Base-by-base conservation (phyloP, 2,113 vertebrate species). In the Sminthopsis crassicaudata region DNA sequence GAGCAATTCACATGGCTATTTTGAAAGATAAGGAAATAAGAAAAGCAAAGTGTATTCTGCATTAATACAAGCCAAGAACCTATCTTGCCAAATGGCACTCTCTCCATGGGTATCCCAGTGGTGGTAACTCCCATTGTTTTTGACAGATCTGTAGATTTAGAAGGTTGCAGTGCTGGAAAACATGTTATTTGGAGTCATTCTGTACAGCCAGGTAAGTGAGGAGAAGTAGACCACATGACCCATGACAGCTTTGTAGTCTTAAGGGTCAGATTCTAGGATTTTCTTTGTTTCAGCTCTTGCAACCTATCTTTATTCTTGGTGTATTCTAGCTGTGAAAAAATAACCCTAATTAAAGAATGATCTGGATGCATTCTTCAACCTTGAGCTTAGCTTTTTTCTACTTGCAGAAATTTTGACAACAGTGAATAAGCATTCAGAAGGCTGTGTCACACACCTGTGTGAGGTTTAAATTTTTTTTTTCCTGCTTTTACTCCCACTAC, bases 271-370 rank as follows among this genome's bases (percentile, higher is more conserved):
- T 95, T 92, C 0, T n/a, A 50, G 84, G 25, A 94, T 93, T 96
- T 76, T 60, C 53, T 96, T 92, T 88, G 76, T 95, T 53, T 50
- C 51, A 22, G 90, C 26, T 60, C 55, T 93, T 90, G 46, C 54
- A 27, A 91, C 46, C 91, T 92, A 42, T 9, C 76, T 54, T 48
- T 30, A 12, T 52, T 84, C 93, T 95, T 93, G 53, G 53, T 91
- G 54, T 91, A 46, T 51, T 96, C 90, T 90, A 27, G 52, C 93
- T 94, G 42, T 23, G 42, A 51, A 55, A 53, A 96, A 96, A 91
- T 92, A 89, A 91, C n/a, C 42, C 30, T 67, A 53, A 53, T 92
- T 84, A 91, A 76, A 42, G 90, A 93, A 76, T 88, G 94, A 22
- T 91, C 89, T 26, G 19, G 1, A 50, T 91, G 42, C 52, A 14